Conservation (phyloP, 2,113 vertebrate genomes). For the Prunella fulvescens region DNA sequence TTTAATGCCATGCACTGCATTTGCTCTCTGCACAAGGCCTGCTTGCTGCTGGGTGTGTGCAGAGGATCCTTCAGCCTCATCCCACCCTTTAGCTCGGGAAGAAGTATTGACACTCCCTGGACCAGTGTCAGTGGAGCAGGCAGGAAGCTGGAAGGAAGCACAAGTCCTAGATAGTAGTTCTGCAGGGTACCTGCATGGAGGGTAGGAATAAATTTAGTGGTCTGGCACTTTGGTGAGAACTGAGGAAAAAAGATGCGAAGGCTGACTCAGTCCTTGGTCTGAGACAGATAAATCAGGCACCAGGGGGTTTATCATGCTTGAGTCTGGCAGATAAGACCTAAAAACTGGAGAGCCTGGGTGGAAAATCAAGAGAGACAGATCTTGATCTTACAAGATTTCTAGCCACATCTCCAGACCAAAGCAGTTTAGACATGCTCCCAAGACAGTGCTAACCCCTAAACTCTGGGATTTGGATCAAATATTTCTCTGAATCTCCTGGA, state of each 20-base stretch:
- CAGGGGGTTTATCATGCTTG: not conserved
- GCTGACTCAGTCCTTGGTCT: not conserved
- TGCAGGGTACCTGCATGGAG: not conserved
- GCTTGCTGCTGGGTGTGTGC: not conserved
- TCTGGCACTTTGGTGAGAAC: not conserved
- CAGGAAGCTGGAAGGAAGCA: not conserved
- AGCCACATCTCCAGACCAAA: not conserved
- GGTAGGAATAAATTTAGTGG: not conserved
- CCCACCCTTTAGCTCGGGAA: not conserved
- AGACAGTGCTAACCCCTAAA: not conserved
- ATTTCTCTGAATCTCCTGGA: not conserved
- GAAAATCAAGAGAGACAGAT: constrained; percentile 3
- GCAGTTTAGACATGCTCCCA: not conserved
- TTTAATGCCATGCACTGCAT: accelerated
- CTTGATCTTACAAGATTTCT: not conserved
- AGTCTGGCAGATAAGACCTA: constrained; percentile 31
- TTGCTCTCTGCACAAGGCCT: not conserved
- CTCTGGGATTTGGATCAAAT: not conserved
- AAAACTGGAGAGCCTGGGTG: not conserved
- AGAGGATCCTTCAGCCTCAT: not conserved
- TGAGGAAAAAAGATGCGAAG: not conserved
- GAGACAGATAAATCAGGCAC: constrained; percentile 17
- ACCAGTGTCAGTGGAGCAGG: not conserved
- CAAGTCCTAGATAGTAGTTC: accelerated
- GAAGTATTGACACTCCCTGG: not conserved